Conservation (phyloP, 2,888 invertebrate genomes). For the Hypomecis atomaria region DNA sequence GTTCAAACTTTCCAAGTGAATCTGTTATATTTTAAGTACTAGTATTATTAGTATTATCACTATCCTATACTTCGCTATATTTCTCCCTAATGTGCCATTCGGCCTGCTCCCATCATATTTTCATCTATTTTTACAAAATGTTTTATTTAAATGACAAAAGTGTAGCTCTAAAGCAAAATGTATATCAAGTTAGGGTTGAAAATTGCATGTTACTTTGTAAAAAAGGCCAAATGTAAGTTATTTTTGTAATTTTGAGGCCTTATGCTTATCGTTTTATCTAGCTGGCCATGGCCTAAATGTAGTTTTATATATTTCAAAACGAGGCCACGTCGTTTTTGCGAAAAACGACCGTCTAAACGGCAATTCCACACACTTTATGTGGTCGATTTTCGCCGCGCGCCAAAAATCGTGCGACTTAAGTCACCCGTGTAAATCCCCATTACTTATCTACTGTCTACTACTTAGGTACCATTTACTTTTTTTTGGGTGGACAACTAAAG, state of each 20-base stretch:
- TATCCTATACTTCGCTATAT: conserved; percentile 19
- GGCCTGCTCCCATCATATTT: conserved; percentile 21
- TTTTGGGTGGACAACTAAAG: no score
- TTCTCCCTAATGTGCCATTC: conserved; percentile 40
- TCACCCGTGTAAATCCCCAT: no score
- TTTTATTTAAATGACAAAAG: background rate
- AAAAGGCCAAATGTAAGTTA: background rate
- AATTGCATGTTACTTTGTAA: background rate
- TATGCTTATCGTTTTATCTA: no score
- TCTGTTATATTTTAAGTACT: conserved; percentile 8
- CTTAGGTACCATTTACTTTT: no score
- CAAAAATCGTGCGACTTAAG: no score
- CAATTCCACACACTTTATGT: no score
- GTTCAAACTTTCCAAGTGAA: background rate
- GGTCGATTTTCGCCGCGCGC: no score
- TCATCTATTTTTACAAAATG: conserved; percentile 3
- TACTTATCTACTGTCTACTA: no score
- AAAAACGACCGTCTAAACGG: no score
- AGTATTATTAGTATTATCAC: conserved; percentile 20
- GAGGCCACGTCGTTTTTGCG: no score
- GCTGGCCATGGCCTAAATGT: no score
- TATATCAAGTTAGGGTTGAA: conserved; percentile 1
- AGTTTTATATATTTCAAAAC: no score
- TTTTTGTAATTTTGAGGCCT: conserved; percentile 1
- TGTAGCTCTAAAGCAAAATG: background rate